Base-by-base conservation (phyloP, 1,140 invertebrate species). In the Pissodes strobi region DNA sequence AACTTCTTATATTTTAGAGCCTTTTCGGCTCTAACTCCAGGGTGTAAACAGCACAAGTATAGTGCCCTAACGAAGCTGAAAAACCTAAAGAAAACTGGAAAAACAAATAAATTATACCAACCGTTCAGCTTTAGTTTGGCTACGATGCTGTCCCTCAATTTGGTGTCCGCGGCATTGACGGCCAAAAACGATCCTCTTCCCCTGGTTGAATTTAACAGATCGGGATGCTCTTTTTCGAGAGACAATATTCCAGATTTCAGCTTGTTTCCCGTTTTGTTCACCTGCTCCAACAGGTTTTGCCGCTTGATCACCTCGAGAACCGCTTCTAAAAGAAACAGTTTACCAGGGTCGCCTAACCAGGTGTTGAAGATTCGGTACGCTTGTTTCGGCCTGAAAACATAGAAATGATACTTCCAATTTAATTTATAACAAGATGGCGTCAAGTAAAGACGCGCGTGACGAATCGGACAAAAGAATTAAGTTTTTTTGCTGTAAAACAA, bases 271-370 rank as follows among this genome's bases (percentile, higher is more conserved):
- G 90, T 86, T 69, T 85, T 79, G 23, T 84, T 78, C 0, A 94
- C 93, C 63, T 88, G 85, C 8, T 87, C 79, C 18, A 99, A 74
- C 0, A 99, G 82, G 59, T 92, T 88, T 15, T 99, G 89, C 30
- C 88, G 81, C 71, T 89, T 86, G 3, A 99, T 92, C 0, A 95
- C 90, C 39, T 93, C 86, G 2, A 99, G 68, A 1, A 98, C 87
- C 64, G 87, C 86, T 76, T 97, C 91, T 30, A 99, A 77, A 0
- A 99, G 77, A 15, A 97, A 81, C 12, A 99, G 73, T 82, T 98
- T 99, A 13, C 91, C 87, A 6, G 98, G 97, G 79, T 99, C 98
- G 13, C 98, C 98, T 87, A 99, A 91, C 98, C 97, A 99, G 0
- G 98, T 99, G 78, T 99, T 99, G 79, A 98, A 99, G 52, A 99